A percentile compares a stretch with the other conserved stretches of the same genome.
Conservation (phyloP, 2,113 vertebrate species). For the Mormyrus lacerda region DNA sequence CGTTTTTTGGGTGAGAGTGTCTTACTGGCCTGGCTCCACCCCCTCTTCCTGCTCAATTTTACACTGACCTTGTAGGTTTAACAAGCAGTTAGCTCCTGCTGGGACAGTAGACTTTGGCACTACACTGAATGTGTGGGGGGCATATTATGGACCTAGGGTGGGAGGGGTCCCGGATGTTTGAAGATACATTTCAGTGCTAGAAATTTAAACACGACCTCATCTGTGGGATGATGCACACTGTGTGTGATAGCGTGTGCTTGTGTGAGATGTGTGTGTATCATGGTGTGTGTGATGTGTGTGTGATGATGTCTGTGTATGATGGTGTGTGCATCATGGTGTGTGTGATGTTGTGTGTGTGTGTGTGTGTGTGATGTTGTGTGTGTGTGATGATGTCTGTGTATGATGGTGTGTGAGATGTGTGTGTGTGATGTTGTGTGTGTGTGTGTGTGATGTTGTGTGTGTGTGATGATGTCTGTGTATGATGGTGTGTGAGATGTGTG, state of each 20-base stretch:
- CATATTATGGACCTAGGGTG: neutral
- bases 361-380: no score
- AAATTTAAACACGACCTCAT: neutral
- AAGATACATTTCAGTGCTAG: neutral
- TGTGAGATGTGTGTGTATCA: no score
- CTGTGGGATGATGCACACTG: neutral
- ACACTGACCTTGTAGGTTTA: neutral
- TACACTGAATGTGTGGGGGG: neutral
- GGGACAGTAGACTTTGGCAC: neutral
- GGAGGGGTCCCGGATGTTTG: neutral
- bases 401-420: neutral
- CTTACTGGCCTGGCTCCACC: neutral
- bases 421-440: no score
- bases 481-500: no score
- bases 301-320: no score
- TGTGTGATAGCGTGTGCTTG: neutral
- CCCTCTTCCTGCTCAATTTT: constrained; percentile 3
- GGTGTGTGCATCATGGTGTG: no score
- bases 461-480: no score
- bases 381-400: neutral
- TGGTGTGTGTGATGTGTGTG: no score
- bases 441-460: no score
- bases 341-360: neutral
- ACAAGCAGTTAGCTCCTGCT: neutral
- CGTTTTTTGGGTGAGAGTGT: neutral